A percentile compares a stretch with the other conserved stretches of the same genome.
phyloP scores from a whole-genome alignment of 1,140 invertebrate species.

The Reticulitermes speratus region DNA sequence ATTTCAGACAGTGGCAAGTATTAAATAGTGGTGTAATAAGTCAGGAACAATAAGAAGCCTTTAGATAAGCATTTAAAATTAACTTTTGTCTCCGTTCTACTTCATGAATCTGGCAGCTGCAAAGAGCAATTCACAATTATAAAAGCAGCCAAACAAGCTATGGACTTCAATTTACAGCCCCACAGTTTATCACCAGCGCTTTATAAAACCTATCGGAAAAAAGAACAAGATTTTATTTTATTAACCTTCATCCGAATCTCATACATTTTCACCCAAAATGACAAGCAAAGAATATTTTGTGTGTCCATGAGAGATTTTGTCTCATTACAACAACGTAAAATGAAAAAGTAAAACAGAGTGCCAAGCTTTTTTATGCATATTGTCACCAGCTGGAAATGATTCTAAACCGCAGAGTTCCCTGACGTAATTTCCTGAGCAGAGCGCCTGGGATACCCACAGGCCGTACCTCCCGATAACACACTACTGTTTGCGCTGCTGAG shows the following conservation, averaged over 20 bases:
- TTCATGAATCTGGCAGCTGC: too few species aligned
- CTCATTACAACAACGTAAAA: background rate
- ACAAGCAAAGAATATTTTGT: background rate
- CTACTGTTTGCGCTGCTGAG: background rate
- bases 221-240: background rate
- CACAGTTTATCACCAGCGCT: background rate
- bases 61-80: too few species aligned
- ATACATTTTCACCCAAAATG: background rate
- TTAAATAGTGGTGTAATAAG: too few species aligned
- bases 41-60: too few species aligned
- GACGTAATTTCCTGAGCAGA: background rate
- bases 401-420: background rate
- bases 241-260: background rate
- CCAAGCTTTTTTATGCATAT: background rate
- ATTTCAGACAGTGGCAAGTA: too few species aligned
- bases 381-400: slow-evolving; percentile 1
- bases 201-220: background rate
- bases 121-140: too few species aligned
- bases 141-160: too few species aligned
- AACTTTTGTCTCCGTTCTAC: too few species aligned
- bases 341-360: background rate
- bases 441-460: background rate
- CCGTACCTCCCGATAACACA: background rate
- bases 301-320: background rate
- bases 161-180: too few species aligned